These are phyloP conservation scores for Lepisosteus osseus DNA, from an alignment of 2,113 vertebrate genomes.

Conservation along the genomic window DNA sequence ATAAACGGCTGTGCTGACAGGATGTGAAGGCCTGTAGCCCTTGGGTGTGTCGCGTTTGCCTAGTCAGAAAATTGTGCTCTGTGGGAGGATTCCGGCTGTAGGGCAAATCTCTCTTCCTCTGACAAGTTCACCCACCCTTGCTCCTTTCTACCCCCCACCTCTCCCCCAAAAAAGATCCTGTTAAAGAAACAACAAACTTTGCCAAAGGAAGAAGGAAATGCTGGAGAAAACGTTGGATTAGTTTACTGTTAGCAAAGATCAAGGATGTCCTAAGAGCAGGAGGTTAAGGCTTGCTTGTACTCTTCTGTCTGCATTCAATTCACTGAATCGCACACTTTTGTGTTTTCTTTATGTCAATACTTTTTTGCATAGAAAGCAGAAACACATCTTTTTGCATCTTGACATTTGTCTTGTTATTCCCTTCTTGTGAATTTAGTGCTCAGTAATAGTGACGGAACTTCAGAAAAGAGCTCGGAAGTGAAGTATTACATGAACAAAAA, in stretches of 20 bases:
- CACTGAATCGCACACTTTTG: not conserved
- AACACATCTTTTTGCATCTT: too few species aligned
- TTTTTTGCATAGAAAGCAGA: too few species aligned
- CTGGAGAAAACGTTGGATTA: constrained; percentile 40
- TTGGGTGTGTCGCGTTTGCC: constrained; percentile 66
- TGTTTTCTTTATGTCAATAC: not conserved
- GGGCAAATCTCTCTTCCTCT: constrained; percentile 67
- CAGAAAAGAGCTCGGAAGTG: too few species aligned
- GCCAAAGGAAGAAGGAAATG: constrained; percentile 40
- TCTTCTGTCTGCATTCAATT: constrained; percentile 11
- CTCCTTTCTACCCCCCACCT: constrained; percentile 33
- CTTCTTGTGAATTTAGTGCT: too few species aligned
- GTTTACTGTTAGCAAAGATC: constrained; percentile 5
- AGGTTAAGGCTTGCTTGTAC: not conserved
- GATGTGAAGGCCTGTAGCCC: constrained; percentile 67
- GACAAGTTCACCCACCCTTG: constrained; percentile 52
- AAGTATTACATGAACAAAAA: too few species aligned
- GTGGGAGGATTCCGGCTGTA: constrained; percentile 60
- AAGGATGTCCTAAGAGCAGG: constrained; percentile 11
- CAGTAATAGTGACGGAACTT: too few species aligned
- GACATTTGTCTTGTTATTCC: too few species aligned
- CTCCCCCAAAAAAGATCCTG: constrained; percentile 43
- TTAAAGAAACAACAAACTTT: constrained; percentile 55
- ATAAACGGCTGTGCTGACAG: constrained; percentile 68
- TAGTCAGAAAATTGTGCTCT: constrained; percentile 34